Evolutionary conservation across 2,113 vertebrate species (phyloP), one percentile per base, ranked within the genome.

Genomic region (Misgurnus mizolepis): DNA sequence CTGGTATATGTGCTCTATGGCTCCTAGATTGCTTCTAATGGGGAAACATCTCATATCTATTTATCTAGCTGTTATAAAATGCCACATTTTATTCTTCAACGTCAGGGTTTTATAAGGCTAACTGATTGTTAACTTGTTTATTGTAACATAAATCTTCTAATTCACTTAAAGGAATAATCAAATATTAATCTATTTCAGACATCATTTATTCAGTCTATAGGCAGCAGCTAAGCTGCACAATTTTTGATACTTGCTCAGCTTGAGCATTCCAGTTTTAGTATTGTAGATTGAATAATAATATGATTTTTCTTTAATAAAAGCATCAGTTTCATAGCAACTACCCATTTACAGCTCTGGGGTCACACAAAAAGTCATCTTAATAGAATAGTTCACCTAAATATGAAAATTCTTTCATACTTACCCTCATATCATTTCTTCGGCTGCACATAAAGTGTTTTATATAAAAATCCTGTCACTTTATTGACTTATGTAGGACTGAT

Each of bases 181-280:
- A 77, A 83, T 84, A 82, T 79, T 68, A 76, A 67, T 56, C 60
- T 40, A 71, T 76, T 18, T 45, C 76, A 53, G 58, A 62, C 65
- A 43, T 50, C 41, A 78, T 79, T 80, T 74, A 67, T 78, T 61
- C 56, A 69, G 58, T 76, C 68, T 62, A 80, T 50, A 82, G 71
- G 50, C 71, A 80, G 55, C 60, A 53, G 49, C 41, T 40, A 14
- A 60, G 66, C 55, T 76, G 65, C 58, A 67, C 64, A 49, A 45
- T 78, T 67, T 65, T 53, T 64, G 41, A 74, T 77, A 68, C 18
- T 78, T 76, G 75, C 67, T 41, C 15, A 67, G 62, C 68, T 60
- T 53, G 45, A 70, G 76, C 60, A 67, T 58, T 43, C 60, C 47
- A 11, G n/a, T 60, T 86, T 77, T 47, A 43, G 53, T 56, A 82